Evolutionary conservation across 2,113 vertebrate genomes (phyloP), one percentile per base, ranked within the genome.

Genomic region (Prolemur simus): DNA sequence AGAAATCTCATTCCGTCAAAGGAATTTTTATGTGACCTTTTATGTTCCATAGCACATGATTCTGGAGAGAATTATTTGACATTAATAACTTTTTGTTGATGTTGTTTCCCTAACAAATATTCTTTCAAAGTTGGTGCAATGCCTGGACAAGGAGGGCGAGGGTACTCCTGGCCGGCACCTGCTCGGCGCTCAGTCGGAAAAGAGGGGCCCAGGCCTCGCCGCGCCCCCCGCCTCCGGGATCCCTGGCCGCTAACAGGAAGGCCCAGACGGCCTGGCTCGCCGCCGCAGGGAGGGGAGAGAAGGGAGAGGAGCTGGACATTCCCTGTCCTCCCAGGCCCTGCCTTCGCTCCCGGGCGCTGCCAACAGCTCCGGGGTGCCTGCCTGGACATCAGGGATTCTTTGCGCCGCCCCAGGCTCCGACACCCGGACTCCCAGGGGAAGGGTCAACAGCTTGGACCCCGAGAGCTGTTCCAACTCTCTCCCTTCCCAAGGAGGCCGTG

Each of bases 1-100:
- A 78, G 95, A 97, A 91, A 95, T 94, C n/a, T 87, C 89, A 71
- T 63, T 63, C 84, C 42, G 18, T 68, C 82, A 14, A 58, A 91
- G 52, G 58, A 90, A 80, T 96, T 95, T 91, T 95, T 87, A 42
- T 73, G 83, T 89, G 88, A 80, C 78, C 96, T 89, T 91, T 97
- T 60, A 68, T 64, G 88, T 96, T 69, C 93, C 83, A 91, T 25
- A 76, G 63, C 77, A 66, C 91, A 76, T 39, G 82, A 87, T 90
- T 96, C 83, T 93, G 83, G 68, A 84, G 83, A 89, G 27, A 95
- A 84, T 85, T 90, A 89, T 45, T 87, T 89, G 82, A 83, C 91
- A 68, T 78, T 49, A 89, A 69, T 94, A 97, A 98, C 95, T 97
- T 95, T 96, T 64, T 95, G 85, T 97, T 89, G 90, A 60, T 89